Conservation (phyloP, 2,797 vertebrate genomes). For the Sebastes dallii region DNA sequence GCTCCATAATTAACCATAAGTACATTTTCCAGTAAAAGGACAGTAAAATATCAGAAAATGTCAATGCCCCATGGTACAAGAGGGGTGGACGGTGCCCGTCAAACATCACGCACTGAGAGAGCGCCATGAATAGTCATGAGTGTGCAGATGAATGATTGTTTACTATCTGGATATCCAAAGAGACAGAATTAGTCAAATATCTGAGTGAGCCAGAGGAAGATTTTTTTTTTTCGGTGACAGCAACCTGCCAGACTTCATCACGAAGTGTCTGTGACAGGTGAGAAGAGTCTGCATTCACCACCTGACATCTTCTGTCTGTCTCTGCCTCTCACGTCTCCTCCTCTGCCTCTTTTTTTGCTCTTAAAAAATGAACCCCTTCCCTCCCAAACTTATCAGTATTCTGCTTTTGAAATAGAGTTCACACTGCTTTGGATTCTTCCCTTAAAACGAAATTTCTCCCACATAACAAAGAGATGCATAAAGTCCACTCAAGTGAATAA, state of each 20-base stretch:
- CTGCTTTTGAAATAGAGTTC: not conserved
- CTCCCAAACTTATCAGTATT: not conserved
- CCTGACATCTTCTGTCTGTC: slow-evolving; percentile 43
- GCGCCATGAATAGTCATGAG: slow-evolving; percentile 56
- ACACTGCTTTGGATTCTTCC: slow-evolving; percentile 3
- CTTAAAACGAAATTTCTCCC: not conserved
- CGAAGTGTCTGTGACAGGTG: slow-evolving; percentile 44
- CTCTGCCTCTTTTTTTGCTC: not conserved
- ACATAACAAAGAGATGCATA: not conserved
- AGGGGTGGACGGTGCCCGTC: not conserved
- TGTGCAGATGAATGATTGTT: slow-evolving; percentile 46
- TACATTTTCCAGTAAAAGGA: not conserved
- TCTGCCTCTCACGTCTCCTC: slow-evolving; percentile 3
- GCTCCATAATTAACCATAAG: slow-evolving; percentile 30
- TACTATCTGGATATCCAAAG: slow-evolving; percentile 30
- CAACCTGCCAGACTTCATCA: slow-evolving; percentile 34
- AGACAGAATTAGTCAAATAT: slow-evolving; percentile 44
- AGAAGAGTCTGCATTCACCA: slow-evolving; percentile 54
- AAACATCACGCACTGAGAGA: slow-evolving; percentile 30
- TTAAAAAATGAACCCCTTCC: not conserved
- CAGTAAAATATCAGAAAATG: not conserved
- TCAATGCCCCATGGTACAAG: not conserved
- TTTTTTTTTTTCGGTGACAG: slow-evolving; percentile 33
- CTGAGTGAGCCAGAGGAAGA: slow-evolving; percentile 2
- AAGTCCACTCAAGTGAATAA: not conserved